phyloP scores from a whole-genome alignment of 2,888 invertebrate genomes.

The Strigamia crassipes region DNA sequence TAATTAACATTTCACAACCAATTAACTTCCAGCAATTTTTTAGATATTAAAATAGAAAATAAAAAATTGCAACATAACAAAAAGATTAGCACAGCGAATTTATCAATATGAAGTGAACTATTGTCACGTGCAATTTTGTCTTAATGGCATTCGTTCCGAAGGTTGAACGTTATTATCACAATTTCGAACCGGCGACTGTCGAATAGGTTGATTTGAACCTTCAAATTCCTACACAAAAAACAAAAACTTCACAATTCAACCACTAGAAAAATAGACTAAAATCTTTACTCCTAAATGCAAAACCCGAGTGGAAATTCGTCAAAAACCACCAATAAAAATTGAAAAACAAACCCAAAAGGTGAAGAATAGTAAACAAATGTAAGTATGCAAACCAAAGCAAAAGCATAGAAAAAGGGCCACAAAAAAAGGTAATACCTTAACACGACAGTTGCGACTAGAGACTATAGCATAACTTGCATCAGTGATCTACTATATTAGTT shows the following conservation, averaged over 20 bases:
- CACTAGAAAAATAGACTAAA: neutral
- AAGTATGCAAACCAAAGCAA: neutral
- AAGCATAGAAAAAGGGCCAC: neutral
- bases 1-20: too few species aligned
- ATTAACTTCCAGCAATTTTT: too few species aligned
- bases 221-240: neutral
- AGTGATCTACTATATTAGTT: slow-evolving; percentile 29
- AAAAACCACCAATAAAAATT: too few species aligned
- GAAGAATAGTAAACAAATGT: neutral
- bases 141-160: slow-evolving; percentile 31
- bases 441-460: neutral
- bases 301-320: too few species aligned
- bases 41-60: too few species aligned
- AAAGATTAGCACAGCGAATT: too few species aligned
- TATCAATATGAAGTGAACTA: neutral
- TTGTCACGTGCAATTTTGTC: neutral
- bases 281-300: too few species aligned
- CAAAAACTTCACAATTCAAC: neutral
- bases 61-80: too few species aligned
- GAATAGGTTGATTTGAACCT: neutral
- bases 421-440: slow-evolving; percentile 3
- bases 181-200: neutral
- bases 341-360: too few species aligned
- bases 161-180: slow-evolving; percentile 18
- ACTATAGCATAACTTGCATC: neutral